Evolutionary conservation across 2,888 invertebrate genomes (phyloP).

Genomic region (Rhabditoides inermis): DNA sequence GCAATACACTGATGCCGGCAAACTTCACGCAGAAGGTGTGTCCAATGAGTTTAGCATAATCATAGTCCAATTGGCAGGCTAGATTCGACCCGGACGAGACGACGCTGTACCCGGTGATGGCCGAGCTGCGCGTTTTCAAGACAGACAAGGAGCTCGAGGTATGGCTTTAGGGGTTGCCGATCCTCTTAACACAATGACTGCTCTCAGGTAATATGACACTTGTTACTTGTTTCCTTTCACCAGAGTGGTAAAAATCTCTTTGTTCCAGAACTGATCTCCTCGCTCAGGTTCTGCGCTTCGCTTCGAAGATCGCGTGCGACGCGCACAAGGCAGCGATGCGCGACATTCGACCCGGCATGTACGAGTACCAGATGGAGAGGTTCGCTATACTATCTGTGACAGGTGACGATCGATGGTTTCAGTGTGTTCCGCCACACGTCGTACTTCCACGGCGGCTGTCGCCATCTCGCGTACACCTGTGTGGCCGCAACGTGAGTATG

Average conservation of each 20-base stretch:
- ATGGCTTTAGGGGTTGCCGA: no score
- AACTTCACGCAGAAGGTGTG: no score
- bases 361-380: conserved; percentile 60
- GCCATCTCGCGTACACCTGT: conserved; percentile 80
- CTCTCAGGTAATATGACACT: no score
- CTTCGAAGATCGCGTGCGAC: conserved; percentile 83
- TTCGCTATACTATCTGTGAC: no score
- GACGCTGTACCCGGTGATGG: conserved; percentile 71
- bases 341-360: conserved; percentile 63
- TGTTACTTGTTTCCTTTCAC: no score
- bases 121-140: conserved; percentile 67
- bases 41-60: no score
- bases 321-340: conserved; percentile 84
- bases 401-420: conserved; percentile 9
- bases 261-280: no score
- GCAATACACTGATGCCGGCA: conserved; percentile 69
- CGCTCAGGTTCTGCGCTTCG: conserved; percentile 65
- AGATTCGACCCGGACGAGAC: conserved; percentile 68
- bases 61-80: no score
- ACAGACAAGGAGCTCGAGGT: conserved; percentile 70
- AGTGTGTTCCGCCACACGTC: conserved; percentile 65
- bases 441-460: conserved; percentile 79
- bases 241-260: no score
- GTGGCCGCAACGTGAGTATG: conserved; percentile 73
- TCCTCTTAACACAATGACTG: no score